phyloP scores from a whole-genome alignment of 2,888 invertebrate species.

The Ophion ventricosus region DNA sequence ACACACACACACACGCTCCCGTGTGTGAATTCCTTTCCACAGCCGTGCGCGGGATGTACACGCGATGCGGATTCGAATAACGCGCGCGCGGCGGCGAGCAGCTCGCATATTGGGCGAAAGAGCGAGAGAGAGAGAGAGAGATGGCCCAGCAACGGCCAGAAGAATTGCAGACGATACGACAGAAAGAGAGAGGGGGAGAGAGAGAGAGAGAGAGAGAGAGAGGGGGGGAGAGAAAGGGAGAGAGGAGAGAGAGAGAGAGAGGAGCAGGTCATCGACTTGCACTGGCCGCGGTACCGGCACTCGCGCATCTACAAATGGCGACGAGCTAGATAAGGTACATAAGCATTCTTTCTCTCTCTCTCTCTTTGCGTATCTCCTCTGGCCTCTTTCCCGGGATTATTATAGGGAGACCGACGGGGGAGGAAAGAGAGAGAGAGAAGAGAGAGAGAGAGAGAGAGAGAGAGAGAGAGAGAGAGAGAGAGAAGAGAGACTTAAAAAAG shows the following conservation, averaged over 20 bases:
- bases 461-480: too few relatives aligned
- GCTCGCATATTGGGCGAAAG: conserved; percentile 2
- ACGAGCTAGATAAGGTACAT: conserved; percentile 55
- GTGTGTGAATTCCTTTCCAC: conserved; percentile 16
- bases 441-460: too few relatives aligned
- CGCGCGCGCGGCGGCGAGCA: background rate
- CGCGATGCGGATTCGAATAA: background rate
- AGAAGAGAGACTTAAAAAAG: too few relatives aligned
- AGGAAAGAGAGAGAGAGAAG: too few relatives aligned
- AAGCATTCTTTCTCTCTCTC: conserved; percentile 1
- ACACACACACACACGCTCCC: conserved; percentile 45
- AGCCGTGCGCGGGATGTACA: too few relatives aligned
- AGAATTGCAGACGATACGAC: too few relatives aligned
- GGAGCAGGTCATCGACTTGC: conserved; percentile 64
- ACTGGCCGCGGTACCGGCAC: conserved; percentile 44
- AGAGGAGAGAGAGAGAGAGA: conserved; percentile 38
- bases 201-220: conserved; percentile 44
- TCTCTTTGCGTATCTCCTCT: background rate
- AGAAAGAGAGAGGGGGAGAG: too few relatives aligned
- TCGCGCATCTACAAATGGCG: conserved; percentile 64
- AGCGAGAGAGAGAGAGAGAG: too few relatives aligned
- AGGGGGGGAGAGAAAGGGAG: conserved; percentile 45
- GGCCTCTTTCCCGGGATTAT: conserved; percentile 3
- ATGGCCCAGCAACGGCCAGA: too few relatives aligned
- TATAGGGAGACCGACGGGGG: too few relatives aligned